Evolutionary conservation across 2,797 vertebrate species (phyloP).

Genomic region (Ptychadena robeensis): DNA sequence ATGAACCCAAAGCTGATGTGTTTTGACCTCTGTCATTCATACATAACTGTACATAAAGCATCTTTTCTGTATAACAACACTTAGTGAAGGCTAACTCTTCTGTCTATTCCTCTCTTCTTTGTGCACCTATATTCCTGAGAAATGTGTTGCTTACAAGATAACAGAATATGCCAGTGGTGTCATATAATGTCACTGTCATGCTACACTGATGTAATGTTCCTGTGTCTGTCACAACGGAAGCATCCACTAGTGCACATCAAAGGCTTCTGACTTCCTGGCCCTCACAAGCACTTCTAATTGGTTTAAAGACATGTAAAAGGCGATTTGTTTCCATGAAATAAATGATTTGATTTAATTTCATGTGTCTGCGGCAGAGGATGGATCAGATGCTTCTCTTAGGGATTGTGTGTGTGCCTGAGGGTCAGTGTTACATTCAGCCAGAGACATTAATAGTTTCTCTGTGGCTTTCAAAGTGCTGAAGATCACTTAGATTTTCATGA

Average conservation of each 20-base stretch:
- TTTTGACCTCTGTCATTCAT: background rate
- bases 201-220: slow-evolving; percentile 22
- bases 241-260: slow-evolving; percentile 53
- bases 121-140: background rate
- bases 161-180: background rate
- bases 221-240: slow-evolving; percentile 32
- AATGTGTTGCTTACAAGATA: slow-evolving; percentile 10
- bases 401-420: slow-evolving; percentile 54
- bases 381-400: slow-evolving; percentile 54
- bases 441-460: slow-evolving; percentile 62
- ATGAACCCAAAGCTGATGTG: background rate
- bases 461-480: slow-evolving; percentile 54
- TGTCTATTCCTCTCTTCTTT: background rate
- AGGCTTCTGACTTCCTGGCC: slow-evolving; percentile 53
- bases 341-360: slow-evolving; percentile 59
- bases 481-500: slow-evolving; percentile 60
- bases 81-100: background rate
- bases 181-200: slow-evolving; percentile 28
- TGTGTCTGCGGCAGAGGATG: slow-evolving; percentile 55
- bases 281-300: slow-evolving; percentile 51
- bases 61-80: too few relatives aligned
- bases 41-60: background rate
- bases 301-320: slow-evolving; percentile 60
- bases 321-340: slow-evolving; percentile 61
- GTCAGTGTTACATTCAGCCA: slow-evolving; percentile 56